Conservation (phyloP, 1,140 invertebrate genomes). For the Polypedilum pembai region DNA sequence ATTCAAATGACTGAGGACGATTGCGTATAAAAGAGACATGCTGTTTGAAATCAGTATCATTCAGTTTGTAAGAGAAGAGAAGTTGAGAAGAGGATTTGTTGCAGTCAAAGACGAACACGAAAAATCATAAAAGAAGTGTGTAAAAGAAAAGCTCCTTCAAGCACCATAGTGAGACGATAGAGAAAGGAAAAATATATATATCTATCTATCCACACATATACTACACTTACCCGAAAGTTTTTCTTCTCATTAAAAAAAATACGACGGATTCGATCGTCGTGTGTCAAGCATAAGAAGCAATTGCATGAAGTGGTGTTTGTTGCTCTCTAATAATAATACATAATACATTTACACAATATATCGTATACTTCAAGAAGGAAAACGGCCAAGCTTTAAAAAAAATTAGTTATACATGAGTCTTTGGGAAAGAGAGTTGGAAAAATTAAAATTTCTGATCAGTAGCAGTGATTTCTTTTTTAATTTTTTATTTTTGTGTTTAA, state of each 20-base stretch:
- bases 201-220: not conserved
- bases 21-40: slow-evolving; percentile 18
- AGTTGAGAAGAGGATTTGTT: not conserved
- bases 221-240: slow-evolving; percentile 1
- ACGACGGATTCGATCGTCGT: not conserved
- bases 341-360: slow-evolving; percentile 19
- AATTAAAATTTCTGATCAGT: slow-evolving; percentile 13
- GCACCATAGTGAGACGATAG: not conserved
- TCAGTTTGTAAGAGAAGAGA: not conserved
- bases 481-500: not conserved
- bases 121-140: not conserved
- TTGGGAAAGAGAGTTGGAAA: slow-evolving; percentile 24
- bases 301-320: slow-evolving; percentile 5
- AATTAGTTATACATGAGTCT: slow-evolving; percentile 5
- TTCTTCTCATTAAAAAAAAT: slow-evolving; percentile 4
- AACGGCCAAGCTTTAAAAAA: slow-evolving; percentile 8
- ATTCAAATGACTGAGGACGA: not conserved
- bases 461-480: not conserved
- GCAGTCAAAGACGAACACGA: not conserved
- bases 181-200: not conserved
- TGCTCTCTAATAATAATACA: slow-evolving; percentile 14
- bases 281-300: not conserved
- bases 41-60: not conserved
- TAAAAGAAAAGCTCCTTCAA: not conserved
- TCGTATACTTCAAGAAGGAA: not conserved